Evolutionary conservation across 2,888 invertebrate genomes (phyloP).

Genomic region (Encarsia formosa): DNA sequence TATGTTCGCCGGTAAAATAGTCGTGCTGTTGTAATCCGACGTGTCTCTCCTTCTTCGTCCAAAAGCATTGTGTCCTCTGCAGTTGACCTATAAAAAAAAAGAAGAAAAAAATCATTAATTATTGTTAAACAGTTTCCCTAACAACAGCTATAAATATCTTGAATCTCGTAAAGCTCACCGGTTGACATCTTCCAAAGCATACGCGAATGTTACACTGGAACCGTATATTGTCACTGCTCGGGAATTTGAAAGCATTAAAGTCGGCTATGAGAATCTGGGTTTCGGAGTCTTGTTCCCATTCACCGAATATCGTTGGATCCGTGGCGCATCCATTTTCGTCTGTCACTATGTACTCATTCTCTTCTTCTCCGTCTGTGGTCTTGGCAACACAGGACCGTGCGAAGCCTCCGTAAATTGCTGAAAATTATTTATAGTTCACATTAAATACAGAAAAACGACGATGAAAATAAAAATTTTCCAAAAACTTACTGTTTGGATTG

Average conservation of each 20-base stretch:
- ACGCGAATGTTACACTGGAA: conserved; percentile 95
- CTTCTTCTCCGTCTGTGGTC: conserved; percentile 81
- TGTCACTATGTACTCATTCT: conserved; percentile 88
- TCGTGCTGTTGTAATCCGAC: conserved; percentile 58
- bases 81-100: conserved; percentile 68
- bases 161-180: conserved; percentile 61
- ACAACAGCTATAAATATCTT: background rate
- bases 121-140: background rate
- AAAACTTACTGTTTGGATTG: conserved; percentile 60
- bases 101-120: conserved; percentile 4
- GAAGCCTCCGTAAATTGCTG: conserved; percentile 89
- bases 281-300: conserved; percentile 86
- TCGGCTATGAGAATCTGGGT: conserved; percentile 80
- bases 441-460: no score
- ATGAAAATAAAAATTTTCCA: no score
- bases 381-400: conserved; percentile 90
- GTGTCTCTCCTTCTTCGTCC: conserved; percentile 76
- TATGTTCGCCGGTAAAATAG: conserved; percentile 57
- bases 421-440: background rate
- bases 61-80: conserved; percentile 85
- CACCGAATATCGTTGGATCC: conserved; percentile 87
- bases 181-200: conserved; percentile 92
- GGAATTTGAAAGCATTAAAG: conserved; percentile 94
- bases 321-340: conserved; percentile 93
- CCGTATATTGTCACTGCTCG: conserved; percentile 86